These are phyloP conservation scores for Agrotis clavis DNA, from an alignment of 2,888 invertebrate genomes.

Conservation along the genomic window DNA sequence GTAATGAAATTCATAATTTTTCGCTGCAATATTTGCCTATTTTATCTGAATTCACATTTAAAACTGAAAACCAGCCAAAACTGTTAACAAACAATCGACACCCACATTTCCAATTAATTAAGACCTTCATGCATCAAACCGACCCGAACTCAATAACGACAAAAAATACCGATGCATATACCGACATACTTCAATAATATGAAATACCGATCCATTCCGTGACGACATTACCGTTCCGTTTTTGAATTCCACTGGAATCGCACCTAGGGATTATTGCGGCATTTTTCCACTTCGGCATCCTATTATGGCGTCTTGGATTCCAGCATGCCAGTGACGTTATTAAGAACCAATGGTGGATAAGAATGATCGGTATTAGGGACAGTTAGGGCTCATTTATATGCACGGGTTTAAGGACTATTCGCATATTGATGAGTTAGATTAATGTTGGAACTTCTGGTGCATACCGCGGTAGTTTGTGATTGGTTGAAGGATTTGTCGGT, in stretches of 20 bases:
- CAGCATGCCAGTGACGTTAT: conserved; percentile 75
- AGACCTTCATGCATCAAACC: conserved; percentile 11
- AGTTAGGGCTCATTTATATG: conserved; percentile 61
- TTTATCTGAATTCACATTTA: not conserved
- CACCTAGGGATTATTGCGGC: conserved; percentile 80
- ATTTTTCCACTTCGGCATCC: conserved; percentile 86
- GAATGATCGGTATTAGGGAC: conserved; percentile 63
- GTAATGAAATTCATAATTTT: not conserved
- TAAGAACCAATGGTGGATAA: conserved; percentile 69
- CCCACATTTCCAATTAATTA: conserved; percentile 30
- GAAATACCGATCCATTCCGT: conserved; percentile 65
- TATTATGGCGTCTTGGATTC: conserved; percentile 77
- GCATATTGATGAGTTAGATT: conserved; percentile 45
- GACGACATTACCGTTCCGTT: conserved; percentile 70
- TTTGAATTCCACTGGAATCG: conserved; percentile 84
- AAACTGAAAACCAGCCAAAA: not conserved
- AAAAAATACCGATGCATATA: conserved; percentile 53
- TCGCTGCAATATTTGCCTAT: too few species aligned
- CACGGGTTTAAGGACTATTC: conserved; percentile 39
- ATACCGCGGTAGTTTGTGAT: conserved; percentile 15
- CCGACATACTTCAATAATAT: conserved; percentile 56
- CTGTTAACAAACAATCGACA: conserved; percentile 6
- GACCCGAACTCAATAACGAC: conserved; percentile 22
- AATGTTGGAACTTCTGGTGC: conserved; percentile 39
- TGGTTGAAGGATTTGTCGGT: conserved; percentile 1